phyloP scores from a whole-genome alignment of 1,140 invertebrate species.

The Bombus impatiens region DNA sequence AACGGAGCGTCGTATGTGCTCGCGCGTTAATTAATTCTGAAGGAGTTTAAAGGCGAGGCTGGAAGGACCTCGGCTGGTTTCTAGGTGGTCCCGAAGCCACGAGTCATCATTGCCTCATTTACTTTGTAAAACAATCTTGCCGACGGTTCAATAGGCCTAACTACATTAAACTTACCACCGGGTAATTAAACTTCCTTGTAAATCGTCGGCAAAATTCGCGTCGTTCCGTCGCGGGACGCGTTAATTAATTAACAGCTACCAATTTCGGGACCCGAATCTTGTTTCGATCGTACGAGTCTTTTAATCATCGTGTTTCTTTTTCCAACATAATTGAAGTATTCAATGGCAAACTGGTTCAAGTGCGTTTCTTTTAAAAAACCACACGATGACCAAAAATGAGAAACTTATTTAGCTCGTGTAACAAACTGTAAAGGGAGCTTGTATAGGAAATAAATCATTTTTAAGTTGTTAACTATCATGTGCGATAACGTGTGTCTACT shows the following conservation, averaged over 20 bases:
- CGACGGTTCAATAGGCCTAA: constrained; percentile 76
- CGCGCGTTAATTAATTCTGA: constrained; percentile 64
- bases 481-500: too few relatives aligned
- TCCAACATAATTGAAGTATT: neutral
- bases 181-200: constrained; percentile 71
- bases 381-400: neutral
- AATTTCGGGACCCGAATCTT: neutral
- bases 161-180: constrained; percentile 79
- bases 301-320: neutral
- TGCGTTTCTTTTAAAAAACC: neutral
- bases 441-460: too few relatives aligned
- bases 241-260: constrained; percentile 39
- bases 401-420: neutral
- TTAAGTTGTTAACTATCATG: too few relatives aligned
- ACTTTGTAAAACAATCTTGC: constrained; percentile 80
- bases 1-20: constrained; percentile 23
- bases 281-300: neutral
- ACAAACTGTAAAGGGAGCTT: neutral
- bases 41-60: constrained; percentile 58
- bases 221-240: neutral
- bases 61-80: constrained; percentile 62
- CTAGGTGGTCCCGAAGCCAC: constrained; percentile 78
- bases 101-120: constrained; percentile 82
- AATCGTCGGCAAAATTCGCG: constrained; percentile 35
- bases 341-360: neutral